Conservation (phyloP, 2,797 vertebrate species). For the Mareca penelope region DNA sequence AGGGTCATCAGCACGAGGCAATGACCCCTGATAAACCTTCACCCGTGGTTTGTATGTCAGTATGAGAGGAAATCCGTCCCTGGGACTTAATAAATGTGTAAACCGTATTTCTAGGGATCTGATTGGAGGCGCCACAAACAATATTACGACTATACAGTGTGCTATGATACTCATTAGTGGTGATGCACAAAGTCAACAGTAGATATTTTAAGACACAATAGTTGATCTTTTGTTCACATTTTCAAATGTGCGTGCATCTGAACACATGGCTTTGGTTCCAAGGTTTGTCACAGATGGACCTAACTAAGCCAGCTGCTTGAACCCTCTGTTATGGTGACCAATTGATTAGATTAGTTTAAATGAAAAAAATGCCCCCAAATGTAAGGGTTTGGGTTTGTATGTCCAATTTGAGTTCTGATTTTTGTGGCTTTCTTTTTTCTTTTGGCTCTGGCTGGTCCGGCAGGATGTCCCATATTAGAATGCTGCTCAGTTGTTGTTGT, state of each 20-base stretch:
- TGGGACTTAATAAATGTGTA: neutral
- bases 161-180: neutral
- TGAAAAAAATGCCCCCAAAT: conserved; percentile 23
- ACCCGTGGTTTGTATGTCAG: neutral
- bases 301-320: conserved; percentile 44
- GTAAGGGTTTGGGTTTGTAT: conserved; percentile 22
- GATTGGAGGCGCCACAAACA: neutral
- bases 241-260: neutral
- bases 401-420: conserved; percentile 25
- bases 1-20: conserved; percentile 14
- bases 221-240: neutral
- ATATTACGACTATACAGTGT: neutral
- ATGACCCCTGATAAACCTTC: conserved; percentile 32
- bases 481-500: conserved; percentile 46
- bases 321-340: conserved; percentile 47
- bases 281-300: conserved; percentile 25
- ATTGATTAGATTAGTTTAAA: conserved; percentile 59
- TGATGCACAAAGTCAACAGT: conserved; percentile 35
- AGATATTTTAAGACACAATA: conserved; percentile 34
- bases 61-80: neutral
- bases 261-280: conserved; percentile 54
- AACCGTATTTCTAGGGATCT: neutral
- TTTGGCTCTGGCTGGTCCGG: conserved; percentile 35
- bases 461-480: conserved; percentile 61
- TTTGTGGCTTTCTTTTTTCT: conserved; percentile 28